Evolutionary conservation across 2,888 invertebrate species (phyloP), one percentile per base, ranked within the genome.

Genomic region (Epinotia ramella): DNA sequence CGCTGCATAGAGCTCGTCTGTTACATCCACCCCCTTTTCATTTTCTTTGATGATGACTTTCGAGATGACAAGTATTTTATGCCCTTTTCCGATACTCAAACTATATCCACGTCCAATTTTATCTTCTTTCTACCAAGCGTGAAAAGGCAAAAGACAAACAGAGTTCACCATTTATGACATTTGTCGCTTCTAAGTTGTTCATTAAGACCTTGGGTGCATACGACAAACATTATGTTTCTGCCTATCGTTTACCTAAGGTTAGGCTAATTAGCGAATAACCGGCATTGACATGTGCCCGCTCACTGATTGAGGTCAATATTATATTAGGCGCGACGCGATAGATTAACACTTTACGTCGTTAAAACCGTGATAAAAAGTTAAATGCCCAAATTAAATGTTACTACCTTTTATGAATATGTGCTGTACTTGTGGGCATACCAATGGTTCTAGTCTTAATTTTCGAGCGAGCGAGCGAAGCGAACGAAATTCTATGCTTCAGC

Each of bases 181-280:
- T 12, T 16, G n/a, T 46, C 65, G 16, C 3, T 65, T 65, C 24
- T 40, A 40, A 40, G 18, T 24, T 24, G 16, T 66, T 11, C 7
- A 28, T 3, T 11, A 24, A 49, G 28, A 28, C 66, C 66, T 66
- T 9, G 40, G 40, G 1, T 28, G 16, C 20, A 11, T n/a, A 53
- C 28, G 33, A 5, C 18, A 56, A 60, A 56, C 12, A 28, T 53
- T 33, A 16, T 13, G n/a, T 56, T 33, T 40, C 44, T 24, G 44
- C 44, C 44, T 68, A 53, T n/a, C 40, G 7, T 24, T 68, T n/a
- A 68, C 20, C 44, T 68, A 68, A 68, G 59, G 68, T 20, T 68
- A 44, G 16, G 40, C 16, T 68, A 44, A 59, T 68, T 68, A 59
- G 68, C 59, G 59, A 68, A 68, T 20, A 33, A 9, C 18, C 24